Evolutionary conservation across 2,113 vertebrate genomes (phyloP), one percentile per base, ranked within the genome.

Genomic region (Glareola pratincola): DNA sequence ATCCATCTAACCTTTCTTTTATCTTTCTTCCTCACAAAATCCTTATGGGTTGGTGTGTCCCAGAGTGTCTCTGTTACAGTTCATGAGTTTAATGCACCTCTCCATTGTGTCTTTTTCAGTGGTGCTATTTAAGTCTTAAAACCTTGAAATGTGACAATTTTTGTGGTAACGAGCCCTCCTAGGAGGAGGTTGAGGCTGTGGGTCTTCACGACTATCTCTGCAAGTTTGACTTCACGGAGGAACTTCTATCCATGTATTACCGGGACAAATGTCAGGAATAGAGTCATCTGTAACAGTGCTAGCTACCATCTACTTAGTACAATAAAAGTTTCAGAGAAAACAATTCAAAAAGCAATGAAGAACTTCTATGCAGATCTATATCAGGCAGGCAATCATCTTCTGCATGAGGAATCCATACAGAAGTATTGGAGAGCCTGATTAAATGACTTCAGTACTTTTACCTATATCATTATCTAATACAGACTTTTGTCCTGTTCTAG

Each of bases 151-250:
- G 2, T 23, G 17, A 73, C 1, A 7, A 1, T 23, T 73, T 68
- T 73, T 66, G n/a, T 1, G 0, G 7, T 24, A 67, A 48, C 5
- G 7, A 45, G 10, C 8, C 3, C 8, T 71, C n/a, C n/a, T n/a
- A 68, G 30, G 21, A 56, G 5, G 6, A 53, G 8, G 73, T 9
- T 48, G 45, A 86, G 30, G 5, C 63, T 79, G 30, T 50, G 45
- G 6, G 21, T 76, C 36, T 64, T 37, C 29, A 71, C 51, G 62
- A 43, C 1, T 2, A 47, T 45, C 20, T 56, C 14, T 71, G 15
- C 23, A 57, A 83, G 8, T 39, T 14, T 72, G 29, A 68, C 18
- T 39, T 56, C 14, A 37, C 34, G 39, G 19, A 60, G 11, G 11
- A 83, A 12, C 26, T 68, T 91, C 13, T n/a, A 14, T 12, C 29